A percentile compares a stretch with the other conserved stretches of the same genome.
These are phyloP conservation scores for Scaptomyza hsui DNA, from an alignment of 1,140 invertebrate genomes.

Conservation along the genomic window DNA sequence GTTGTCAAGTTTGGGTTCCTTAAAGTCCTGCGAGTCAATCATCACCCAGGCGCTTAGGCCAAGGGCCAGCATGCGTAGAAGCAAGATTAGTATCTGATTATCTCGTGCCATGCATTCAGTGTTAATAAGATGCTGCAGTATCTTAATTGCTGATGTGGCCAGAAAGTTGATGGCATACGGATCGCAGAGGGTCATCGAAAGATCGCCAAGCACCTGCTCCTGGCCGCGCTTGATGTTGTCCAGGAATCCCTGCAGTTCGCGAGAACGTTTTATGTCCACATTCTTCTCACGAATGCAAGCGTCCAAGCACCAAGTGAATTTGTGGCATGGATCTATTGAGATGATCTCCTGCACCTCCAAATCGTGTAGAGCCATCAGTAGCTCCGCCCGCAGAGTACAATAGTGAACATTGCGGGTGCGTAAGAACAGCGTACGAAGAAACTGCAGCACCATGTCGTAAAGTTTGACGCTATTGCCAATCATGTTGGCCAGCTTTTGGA, in stretches of 20 bases:
- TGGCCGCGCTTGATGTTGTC: constrained; percentile 97
- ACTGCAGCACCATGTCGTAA: constrained; percentile 99
- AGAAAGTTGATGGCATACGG: constrained; percentile 99
- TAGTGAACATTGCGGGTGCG: constrained; percentile 98
- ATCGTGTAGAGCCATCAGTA: constrained; percentile 98
- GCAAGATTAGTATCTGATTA: constrained; percentile 95
- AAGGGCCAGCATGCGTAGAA: constrained; percentile 95
- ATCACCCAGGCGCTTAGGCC: constrained; percentile 98
- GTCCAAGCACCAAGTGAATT: constrained; percentile 99
- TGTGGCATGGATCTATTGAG: constrained; percentile 98
- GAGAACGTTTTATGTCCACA: constrained; percentile 97
- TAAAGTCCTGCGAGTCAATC: constrained; percentile 97
- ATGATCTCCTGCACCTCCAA: constrained; percentile 97
- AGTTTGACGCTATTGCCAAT: constrained; percentile 97
- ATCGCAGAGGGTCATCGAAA: constrained; percentile 98
- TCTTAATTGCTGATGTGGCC: constrained; percentile 95
- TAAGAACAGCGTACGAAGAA: constrained; percentile 96
- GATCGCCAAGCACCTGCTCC: constrained; percentile 94
- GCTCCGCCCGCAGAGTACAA: constrained; percentile 96
- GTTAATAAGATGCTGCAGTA: constrained; percentile 95
- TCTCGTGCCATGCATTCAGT: constrained; percentile 95
- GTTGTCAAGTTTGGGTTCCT: constrained; percentile 96
- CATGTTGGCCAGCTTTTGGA: constrained; percentile 98
- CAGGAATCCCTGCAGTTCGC: constrained; percentile 97
- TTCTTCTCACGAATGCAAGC: constrained; percentile 98